Conservation (phyloP, 2,888 invertebrate genomes). For the Papilio gigon region DNA sequence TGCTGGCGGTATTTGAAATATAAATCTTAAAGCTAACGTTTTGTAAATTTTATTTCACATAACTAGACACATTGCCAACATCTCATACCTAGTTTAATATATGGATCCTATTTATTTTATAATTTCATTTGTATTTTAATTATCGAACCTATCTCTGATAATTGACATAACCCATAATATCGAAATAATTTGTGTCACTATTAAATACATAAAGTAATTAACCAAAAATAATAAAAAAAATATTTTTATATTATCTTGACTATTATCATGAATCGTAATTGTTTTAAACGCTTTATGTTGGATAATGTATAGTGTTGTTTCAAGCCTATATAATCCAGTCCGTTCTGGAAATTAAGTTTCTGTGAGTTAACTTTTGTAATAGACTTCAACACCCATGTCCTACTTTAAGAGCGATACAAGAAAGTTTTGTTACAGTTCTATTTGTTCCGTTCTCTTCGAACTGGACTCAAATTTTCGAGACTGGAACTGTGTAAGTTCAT, state of each 20-base stretch:
- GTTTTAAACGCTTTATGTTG: too few relatives aligned
- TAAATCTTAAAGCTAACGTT: neutral
- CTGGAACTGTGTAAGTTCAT: slow-evolving; percentile 27
- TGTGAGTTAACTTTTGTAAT: neutral
- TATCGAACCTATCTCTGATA: too few relatives aligned
- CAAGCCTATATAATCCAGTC: neutral
- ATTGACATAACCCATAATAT: neutral
- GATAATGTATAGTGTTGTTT: neutral
- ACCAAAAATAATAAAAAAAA: too few relatives aligned
- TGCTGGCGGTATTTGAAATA: neutral
- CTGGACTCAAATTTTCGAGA: slow-evolving; percentile 13
- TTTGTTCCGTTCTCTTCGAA: slow-evolving; percentile 4
- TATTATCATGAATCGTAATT: too few relatives aligned
- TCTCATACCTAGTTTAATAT: neutral
- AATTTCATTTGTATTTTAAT: neutral
- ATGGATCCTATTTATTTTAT: neutral
- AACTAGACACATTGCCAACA: too few relatives aligned
- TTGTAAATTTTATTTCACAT: neutral
- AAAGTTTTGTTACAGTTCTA: slow-evolving; percentile 11
- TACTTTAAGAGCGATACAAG: neutral
- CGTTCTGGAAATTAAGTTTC: neutral
- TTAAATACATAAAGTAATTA: too few relatives aligned
- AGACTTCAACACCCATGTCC: neutral
- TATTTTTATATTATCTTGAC: too few relatives aligned
- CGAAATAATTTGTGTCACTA: neutral